Percentiles rank a stretch among this genome's conserved stretches.
Evolutionary conservation across 2,113 vertebrate species (phyloP).

Genomic region (Nettapus auritus): DNA sequence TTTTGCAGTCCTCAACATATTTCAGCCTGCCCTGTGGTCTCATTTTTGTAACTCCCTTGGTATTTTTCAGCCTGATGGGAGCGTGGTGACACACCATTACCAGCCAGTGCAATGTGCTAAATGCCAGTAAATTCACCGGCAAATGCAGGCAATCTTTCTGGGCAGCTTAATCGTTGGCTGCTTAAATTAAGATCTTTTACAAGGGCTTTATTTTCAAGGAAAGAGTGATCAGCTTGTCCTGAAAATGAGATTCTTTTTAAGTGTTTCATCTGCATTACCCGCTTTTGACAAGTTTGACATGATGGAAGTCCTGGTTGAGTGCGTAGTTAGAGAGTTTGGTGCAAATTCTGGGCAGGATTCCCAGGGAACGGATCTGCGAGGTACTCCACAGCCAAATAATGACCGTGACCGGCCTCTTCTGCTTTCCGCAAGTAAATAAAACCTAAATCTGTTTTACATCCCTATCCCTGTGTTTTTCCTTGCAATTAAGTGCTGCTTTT

Average conservation of each 20-base stretch:
- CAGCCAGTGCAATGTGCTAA: background rate
- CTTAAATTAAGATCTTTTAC: constrained; percentile 67
- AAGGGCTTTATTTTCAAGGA: constrained; percentile 59
- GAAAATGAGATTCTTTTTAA: constrained; percentile 65
- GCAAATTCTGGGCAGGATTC: constrained; percentile 35
- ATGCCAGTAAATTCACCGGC: background rate
- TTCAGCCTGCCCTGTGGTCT: background rate
- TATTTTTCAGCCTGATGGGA: background rate
- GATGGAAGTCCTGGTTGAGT: constrained; percentile 36
- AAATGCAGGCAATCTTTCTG: constrained; percentile 41
- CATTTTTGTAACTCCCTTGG: background rate
- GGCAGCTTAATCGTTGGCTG: constrained; percentile 59
- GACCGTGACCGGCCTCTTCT: background rate
- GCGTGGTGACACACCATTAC: background rate
- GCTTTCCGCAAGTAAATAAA: constrained; percentile 1
- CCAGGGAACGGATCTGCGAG: constrained; percentile 18
- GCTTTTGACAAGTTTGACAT: constrained; percentile 1
- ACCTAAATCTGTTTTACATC: background rate
- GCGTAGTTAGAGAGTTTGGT: background rate
- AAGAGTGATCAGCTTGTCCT: constrained; percentile 61
- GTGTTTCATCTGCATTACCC: constrained; percentile 66
- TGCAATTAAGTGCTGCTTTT: background rate
- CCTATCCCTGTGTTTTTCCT: background rate
- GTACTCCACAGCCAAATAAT: background rate
- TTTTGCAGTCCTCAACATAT: background rate